Base-by-base conservation (phyloP, 1,140 invertebrate genomes). In the Trachymyrmex septentrionalis region DNA sequence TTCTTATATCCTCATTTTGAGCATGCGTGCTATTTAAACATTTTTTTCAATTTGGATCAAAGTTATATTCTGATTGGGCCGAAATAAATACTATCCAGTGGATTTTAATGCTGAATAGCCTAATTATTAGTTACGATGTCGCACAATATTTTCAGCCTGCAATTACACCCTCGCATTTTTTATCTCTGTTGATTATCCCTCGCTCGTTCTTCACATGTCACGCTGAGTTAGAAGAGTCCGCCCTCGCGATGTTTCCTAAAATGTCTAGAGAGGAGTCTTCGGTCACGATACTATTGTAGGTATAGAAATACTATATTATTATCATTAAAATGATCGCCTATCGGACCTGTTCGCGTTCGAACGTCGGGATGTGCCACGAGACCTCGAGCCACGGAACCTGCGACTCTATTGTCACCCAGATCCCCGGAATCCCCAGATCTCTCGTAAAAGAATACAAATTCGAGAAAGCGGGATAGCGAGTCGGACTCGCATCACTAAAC, bases 391-490 rank as follows among this genome's bases (percentile, higher is more conserved):
- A 72, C 34, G 64, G 63, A 53, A 21, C 34, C 66, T 10, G 19
- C 3, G 50, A 30, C 27, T n/a, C 81, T 50, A 85, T 91, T 90
- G 86, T 88, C 61, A 30, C 21, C 21, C 2, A 53, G 19, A 12
- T 44, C 61, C 53, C 38, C 30, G 38, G 64, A 57, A 63, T 48
- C 61, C 53, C 38, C 30, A 27, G 64, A 57, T 63, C 48, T 59
- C 38, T 34, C 34, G 77, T 87, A 88, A 86, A 90, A 91, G 85
- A 91, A 92, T 91, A 91, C 61, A 85, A 91, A 90, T 88, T 92
- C 71, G 76, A 85, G 81, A 87, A 87, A 87, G 88, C 72, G 69
- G 85, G 7, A 66, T 86, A 85, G 81, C 85, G n/a, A 73, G 90
- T 91, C 86, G 12, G 16, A 77, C 67, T 88, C 76, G 67, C 76